Conservation (phyloP, 2,888 invertebrate species). For the Troilus luridus region DNA sequence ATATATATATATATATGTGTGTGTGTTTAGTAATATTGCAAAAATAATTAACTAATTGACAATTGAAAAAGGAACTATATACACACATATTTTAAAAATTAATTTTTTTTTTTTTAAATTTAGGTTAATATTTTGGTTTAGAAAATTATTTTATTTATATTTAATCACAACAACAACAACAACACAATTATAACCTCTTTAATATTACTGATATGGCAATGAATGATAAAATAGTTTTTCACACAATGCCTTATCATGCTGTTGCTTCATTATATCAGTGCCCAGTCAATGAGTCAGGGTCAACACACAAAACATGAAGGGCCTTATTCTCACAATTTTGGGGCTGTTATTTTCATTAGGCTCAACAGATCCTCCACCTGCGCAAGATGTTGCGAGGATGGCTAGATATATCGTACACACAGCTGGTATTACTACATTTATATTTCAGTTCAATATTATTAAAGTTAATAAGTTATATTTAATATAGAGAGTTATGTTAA, state of each 20-base stretch:
- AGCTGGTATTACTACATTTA: slow-evolving; percentile 72
- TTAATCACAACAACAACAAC: neutral
- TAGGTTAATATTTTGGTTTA: neutral
- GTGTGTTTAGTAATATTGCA: no score
- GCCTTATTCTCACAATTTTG: neutral
- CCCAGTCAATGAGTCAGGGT: neutral
- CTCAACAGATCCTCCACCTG: slow-evolving; percentile 71
- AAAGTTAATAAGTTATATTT: neutral
- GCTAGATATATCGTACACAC: slow-evolving; percentile 81
- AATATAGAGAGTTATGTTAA: neutral
- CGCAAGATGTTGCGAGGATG: slow-evolving; percentile 76
- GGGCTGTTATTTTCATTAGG: neutral
- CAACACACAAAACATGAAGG: neutral
- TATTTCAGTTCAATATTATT: neutral
- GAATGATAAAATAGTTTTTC: neutral
- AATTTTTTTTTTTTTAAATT: no score
- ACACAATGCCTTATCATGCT: slow-evolving; percentile 44
- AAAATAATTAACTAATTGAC: no score
- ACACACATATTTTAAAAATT: no score
- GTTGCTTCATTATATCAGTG: neutral
- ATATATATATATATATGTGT: no score
- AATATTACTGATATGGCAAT: neutral
- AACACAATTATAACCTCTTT: neutral
- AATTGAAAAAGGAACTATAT: no score
- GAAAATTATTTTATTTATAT: neutral